These are phyloP conservation scores for Drosophila peninsularis DNA, from an alignment of 2,888 invertebrate genomes.

Conservation along the genomic window DNA sequence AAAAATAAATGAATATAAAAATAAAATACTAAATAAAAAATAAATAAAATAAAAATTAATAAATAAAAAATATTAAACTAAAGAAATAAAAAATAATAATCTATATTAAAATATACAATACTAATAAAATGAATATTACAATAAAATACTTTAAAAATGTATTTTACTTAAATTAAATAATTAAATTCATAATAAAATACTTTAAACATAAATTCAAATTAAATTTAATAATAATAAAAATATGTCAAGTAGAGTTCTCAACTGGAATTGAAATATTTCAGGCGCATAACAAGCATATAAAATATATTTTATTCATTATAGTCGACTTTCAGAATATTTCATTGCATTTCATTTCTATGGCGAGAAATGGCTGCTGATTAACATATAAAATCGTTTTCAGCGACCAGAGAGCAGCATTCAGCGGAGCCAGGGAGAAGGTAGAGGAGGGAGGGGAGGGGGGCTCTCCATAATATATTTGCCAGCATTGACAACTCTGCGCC, in stretches of 20 bases:
- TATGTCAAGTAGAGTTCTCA: neutral
- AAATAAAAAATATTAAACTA: neutral
- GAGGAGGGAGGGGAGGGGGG: too few relatives aligned
- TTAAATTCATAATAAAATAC: neutral
- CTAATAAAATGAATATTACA: too few relatives aligned
- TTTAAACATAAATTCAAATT: too few relatives aligned
- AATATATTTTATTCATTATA: slow-evolving; percentile 14
- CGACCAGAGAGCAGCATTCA: slow-evolving; percentile 12
- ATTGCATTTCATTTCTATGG: slow-evolving; percentile 27
- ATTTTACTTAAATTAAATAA: neutral
- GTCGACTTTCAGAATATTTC: slow-evolving; percentile 10
- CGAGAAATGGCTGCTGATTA: slow-evolving; percentile 47
- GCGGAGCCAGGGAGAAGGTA: too few relatives aligned
- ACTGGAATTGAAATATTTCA: neutral
- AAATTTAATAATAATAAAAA: too few relatives aligned
- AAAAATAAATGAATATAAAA: too few relatives aligned
- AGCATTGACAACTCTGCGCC: slow-evolving; percentile 63
- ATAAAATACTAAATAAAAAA: neutral
- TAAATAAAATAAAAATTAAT: neutral
- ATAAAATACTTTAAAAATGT: neutral
- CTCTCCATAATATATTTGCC: slow-evolving; percentile 44
- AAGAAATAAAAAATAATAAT: neutral
- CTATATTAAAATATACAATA: too few relatives aligned
- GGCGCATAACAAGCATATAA: neutral
- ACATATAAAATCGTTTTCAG: slow-evolving; percentile 58